Evolutionary conservation across 2,888 invertebrate species (phyloP), one percentile per base, ranked within the genome.

Genomic region (Diadromus collaris): DNA sequence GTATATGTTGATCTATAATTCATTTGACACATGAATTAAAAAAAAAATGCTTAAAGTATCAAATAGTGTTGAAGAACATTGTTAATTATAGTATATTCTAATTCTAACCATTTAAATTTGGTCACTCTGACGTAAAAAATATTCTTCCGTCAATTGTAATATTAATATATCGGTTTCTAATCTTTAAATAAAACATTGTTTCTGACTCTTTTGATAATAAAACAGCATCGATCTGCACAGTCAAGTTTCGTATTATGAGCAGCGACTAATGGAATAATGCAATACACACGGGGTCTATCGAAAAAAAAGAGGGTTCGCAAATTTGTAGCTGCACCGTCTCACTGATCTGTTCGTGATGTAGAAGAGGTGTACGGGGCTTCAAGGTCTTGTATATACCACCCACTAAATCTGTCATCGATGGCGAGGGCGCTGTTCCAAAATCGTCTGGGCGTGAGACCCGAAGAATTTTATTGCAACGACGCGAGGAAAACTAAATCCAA

Each of bases 351-450:
- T 29, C 56, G 13, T 16, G 56, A 51, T 29, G 34, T 34, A 38
- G 44, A 46, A 61, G 61, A 38, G 34, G 41, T 70, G 29, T 58
- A 65, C 41, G 54, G 44, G 19, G n/a, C 24, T 60, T 32, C 54
- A 67, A 63, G 75, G 61, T 71, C 65, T 74, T 41, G 65, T 65
- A 44, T 60, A 69, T 74, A 21, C 34, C 48, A 65, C 44, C 64
- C 41, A 61, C 38, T 67, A 71, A 75, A 63, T 71, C 74, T 75
- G 21, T 75, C 70, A 27, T 67, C 74, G 60, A 10, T 32, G 46
- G 64, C 24, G 10, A 29, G 46, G 64, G n/a, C 29, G 24, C 38
- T 34, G 75, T 21, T 79, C 68, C 68, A 68, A 79, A 76, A 76
- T 38, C 56, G 76, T 76, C 63, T 1, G 41, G 38, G 46, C 38